phyloP scores from a whole-genome alignment of 92 coral and sea anemone genomes.

The Paramuricea clavata region DNA sequence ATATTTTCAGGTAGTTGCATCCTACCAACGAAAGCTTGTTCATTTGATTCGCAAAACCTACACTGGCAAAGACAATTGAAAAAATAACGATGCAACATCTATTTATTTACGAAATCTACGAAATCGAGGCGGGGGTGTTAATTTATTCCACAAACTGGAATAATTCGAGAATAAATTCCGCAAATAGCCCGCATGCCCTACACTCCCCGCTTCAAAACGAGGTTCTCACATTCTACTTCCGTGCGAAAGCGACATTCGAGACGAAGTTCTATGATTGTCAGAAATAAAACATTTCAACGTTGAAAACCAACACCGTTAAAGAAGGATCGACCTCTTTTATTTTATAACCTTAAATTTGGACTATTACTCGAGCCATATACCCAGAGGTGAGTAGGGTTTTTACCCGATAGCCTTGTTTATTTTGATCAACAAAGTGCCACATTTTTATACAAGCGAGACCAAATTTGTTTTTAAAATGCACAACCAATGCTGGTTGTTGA shows the following conservation, averaged over 20 bases:
- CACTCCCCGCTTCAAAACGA: neutral
- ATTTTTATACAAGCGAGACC: neutral
- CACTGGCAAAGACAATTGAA: too few relatives aligned
- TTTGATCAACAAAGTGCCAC: neutral
- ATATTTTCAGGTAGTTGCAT: too few relatives aligned
- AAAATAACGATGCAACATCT: too few relatives aligned
- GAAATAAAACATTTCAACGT: slow-evolving; percentile 9
- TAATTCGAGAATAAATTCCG: neutral
- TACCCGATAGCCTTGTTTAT: neutral
- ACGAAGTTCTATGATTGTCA: neutral
- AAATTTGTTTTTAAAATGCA: slow-evolving; percentile 16
- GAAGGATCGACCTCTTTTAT: neutral
- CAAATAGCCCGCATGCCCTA: neutral
- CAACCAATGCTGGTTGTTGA: neutral
- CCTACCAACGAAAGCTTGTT: too few relatives aligned
- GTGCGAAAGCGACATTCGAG: slow-evolving; percentile 4
- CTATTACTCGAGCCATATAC: neutral
- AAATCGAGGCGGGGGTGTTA: too few relatives aligned
- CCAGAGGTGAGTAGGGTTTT: neutral
- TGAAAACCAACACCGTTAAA: neutral
- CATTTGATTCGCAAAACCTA: too few relatives aligned
- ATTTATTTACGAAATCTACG: too few relatives aligned
- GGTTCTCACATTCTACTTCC: slow-evolving; percentile 9
- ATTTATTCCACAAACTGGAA: too few relatives aligned
- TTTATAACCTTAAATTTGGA: neutral